A percentile compares a stretch with the other conserved stretches of the same genome.
Evolutionary conservation across 2,797 vertebrate species (phyloP).

Genomic region (Falco cherrug): DNA sequence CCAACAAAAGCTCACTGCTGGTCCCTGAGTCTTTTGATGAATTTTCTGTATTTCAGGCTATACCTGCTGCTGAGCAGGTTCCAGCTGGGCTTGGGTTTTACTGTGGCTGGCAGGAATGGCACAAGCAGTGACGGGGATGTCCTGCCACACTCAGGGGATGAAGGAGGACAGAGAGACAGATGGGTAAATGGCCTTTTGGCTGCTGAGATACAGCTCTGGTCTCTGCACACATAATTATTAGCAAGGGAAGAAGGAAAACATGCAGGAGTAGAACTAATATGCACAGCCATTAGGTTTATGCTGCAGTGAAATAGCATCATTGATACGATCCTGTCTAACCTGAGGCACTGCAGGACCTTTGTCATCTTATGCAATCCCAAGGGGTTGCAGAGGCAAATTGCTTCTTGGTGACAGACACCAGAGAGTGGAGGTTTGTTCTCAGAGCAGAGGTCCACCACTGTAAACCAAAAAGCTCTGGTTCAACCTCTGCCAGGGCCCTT

Average conservation of each 20-base stretch:
- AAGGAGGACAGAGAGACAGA: neutral
- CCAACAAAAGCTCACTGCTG: neutral
- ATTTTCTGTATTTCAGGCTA: neutral
- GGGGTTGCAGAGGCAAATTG: neutral
- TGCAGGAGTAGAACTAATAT: neutral
- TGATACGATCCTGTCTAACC: neutral
- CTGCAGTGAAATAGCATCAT: neutral
- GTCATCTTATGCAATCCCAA: neutral
- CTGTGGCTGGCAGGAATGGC: neutral
- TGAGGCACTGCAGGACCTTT: neutral
- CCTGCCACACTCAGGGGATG: neutral
- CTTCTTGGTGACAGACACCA: neutral
- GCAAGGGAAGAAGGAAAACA: neutral
- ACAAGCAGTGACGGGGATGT: accelerated
- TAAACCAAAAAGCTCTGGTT: neutral
- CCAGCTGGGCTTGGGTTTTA: neutral
- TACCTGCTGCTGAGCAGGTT: neutral
- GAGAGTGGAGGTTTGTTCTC: neutral
- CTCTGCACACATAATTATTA: neutral
- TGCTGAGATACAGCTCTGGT: neutral
- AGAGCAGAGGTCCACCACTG: neutral
- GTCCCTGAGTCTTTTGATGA: neutral
- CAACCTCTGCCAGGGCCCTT: neutral
- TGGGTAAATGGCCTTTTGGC: neutral
- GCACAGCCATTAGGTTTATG: neutral